Evolutionary conservation across 2,113 vertebrate genomes (phyloP).

Genomic region (Climacteris rufus): DNA sequence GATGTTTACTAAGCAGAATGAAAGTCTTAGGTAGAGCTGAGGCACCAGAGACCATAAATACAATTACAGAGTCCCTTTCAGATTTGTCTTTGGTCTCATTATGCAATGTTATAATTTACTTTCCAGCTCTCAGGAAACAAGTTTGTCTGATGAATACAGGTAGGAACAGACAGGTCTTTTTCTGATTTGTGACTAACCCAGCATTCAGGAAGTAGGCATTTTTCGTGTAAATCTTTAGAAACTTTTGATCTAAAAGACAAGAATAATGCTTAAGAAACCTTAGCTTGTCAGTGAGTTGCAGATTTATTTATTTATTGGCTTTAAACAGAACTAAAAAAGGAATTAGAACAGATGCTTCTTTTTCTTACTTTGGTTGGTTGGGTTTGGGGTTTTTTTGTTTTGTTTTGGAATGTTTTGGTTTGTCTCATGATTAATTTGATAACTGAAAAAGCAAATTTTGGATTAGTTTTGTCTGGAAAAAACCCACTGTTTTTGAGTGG

Average conservation of each 20-base stretch:
- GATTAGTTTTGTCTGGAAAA: rapidly evolving
- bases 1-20: background rate
- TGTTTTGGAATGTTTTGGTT: background rate
- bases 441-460: background rate
- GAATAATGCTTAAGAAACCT: background rate
- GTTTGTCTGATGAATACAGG: background rate
- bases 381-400: background rate
- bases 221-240: background rate
- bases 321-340: background rate
- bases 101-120: background rate
- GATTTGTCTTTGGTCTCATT: background rate
- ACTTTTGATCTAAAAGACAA: background rate
- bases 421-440: background rate
- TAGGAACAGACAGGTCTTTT: background rate
- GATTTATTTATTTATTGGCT: background rate
- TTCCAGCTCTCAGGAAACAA: background rate
- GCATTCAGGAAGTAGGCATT: background rate
- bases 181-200: background rate
- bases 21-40: background rate
- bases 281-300: background rate
- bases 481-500: background rate
- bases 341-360: rapidly evolving
- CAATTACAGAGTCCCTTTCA: background rate
- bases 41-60: background rate
- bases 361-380: background rate